Evolutionary conservation across 2,113 vertebrate species (phyloP).

Genomic region (Tragelaphus imberbis): DNA sequence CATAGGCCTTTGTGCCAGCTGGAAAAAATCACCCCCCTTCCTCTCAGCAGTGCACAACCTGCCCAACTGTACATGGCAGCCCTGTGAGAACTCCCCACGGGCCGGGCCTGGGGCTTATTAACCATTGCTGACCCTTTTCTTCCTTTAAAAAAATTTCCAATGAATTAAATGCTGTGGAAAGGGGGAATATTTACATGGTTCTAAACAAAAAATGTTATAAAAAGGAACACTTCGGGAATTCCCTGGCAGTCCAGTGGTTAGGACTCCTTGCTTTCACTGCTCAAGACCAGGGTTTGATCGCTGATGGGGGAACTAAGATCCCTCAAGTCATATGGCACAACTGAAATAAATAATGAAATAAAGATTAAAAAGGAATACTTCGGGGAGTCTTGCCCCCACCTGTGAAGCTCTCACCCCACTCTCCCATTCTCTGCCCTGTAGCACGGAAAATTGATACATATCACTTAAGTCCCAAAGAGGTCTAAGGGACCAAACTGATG

Average conservation of each 20-base stretch:
- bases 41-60: not conserved
- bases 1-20: rapidly evolving
- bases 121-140: not conserved
- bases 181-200: not conserved
- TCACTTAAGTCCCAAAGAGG: not conserved
- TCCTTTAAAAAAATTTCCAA: not conserved
- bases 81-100: not conserved
- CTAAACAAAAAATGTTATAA: not conserved
- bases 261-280: not conserved
- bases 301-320: not conserved
- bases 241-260: not conserved
- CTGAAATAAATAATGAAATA: not conserved
- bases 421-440: not conserved
- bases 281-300: not conserved
- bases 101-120: not conserved
- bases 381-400: not conserved
- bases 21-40: not conserved
- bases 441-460: not conserved
- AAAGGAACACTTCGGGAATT: not conserved
- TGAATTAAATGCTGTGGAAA: not conserved
- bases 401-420: too few species aligned
- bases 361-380: not conserved
- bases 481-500: not conserved
- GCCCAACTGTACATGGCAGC: not conserved
- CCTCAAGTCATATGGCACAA: not conserved